Conservation (phyloP, 2,797 vertebrate species). For the Dromococcyx pavoninus region DNA sequence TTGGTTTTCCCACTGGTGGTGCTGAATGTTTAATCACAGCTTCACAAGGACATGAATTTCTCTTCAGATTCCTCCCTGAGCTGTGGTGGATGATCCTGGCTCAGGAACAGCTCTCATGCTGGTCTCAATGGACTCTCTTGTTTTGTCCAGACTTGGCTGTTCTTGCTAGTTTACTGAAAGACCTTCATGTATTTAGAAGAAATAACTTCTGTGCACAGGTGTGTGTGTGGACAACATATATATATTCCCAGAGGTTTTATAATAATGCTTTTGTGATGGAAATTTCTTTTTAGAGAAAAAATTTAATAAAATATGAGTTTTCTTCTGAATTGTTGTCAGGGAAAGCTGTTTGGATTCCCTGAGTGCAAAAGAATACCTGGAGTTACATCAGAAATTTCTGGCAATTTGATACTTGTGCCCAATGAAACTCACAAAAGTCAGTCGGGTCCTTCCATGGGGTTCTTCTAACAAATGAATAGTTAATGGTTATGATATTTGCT, state of each 20-base stretch:
- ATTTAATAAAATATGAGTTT: conserved; percentile 14
- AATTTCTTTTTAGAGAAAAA: not conserved
- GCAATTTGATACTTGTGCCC: not conserved
- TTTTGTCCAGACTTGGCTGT: not conserved
- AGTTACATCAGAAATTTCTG: not conserved
- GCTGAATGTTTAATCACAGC: not conserved
- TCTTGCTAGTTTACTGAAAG: not conserved
- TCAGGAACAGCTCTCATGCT: not conserved
- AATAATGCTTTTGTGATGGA: conserved; percentile 13
- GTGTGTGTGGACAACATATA: not conserved
- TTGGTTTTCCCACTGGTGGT: not conserved
- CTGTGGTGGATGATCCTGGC: not conserved
- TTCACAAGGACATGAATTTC: not conserved
- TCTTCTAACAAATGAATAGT: not conserved
- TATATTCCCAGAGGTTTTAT: not conserved
- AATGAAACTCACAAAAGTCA: not conserved
- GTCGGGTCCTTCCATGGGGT: not conserved
- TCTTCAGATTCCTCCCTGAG: not conserved
- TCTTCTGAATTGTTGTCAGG: not conserved
- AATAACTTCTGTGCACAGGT: not conserved
- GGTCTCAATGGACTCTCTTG: not conserved
- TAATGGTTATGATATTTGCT: not conserved
- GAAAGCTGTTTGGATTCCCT: not conserved
- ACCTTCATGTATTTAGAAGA: not conserved
- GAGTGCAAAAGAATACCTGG: not conserved